phyloP scores from a whole-genome alignment of 2,113 vertebrate species.

The Pseudonaja textilis region DNA sequence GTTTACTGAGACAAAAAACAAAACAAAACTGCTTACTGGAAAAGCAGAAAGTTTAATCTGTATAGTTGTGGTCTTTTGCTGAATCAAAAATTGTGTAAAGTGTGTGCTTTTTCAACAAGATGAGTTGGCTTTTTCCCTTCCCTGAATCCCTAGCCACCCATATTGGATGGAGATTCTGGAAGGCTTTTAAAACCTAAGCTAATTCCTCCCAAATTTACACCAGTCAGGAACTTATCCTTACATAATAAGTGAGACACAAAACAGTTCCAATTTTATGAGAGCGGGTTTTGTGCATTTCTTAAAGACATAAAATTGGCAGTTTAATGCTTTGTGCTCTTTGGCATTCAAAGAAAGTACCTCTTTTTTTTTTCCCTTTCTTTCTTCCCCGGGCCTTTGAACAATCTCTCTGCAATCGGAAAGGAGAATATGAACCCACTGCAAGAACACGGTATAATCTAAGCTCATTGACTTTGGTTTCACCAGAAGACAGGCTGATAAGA shows the following conservation, averaged over 20 bases:
- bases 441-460: conserved; percentile 5
- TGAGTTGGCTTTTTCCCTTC: not conserved
- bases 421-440: not conserved
- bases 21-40: not conserved
- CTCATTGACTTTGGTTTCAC: not conserved
- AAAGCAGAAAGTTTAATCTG: not conserved
- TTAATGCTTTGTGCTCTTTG: not conserved
- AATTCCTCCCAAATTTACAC: not conserved
- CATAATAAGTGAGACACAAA: not conserved
- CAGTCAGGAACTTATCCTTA: not conserved
- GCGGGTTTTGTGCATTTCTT: no score
- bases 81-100: not conserved
- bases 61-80: not conserved
- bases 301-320: conserved; percentile 8
- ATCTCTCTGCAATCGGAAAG: conserved; percentile 3
- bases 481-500: not conserved
- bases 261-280: not conserved
- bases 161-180: not conserved
- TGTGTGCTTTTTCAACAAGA: not conserved
- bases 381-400: not conserved
- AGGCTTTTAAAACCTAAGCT: not conserved
- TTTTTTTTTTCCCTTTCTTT: not conserved
- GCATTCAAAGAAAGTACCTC: not conserved
- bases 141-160: not conserved
- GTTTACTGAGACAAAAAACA: not conserved